These are phyloP conservation scores for Phainopepla nitens DNA, from an alignment of 2,113 vertebrate species.

Conservation along the genomic window DNA sequence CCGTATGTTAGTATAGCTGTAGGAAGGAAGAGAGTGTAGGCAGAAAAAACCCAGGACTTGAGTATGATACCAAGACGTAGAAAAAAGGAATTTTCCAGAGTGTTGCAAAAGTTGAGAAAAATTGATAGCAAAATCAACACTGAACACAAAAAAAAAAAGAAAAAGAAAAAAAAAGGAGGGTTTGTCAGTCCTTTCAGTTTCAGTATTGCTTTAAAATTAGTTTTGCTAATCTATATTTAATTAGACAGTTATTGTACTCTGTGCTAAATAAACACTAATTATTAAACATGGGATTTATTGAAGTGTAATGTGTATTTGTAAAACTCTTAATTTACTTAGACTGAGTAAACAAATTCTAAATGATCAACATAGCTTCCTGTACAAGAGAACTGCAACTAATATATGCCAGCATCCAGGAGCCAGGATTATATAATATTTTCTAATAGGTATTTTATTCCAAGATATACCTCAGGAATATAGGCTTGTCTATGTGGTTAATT, in stretches of 20 bases:
- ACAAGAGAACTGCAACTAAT: neutral
- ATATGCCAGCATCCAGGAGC: neutral
- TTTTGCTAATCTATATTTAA: slow-evolving; percentile 24
- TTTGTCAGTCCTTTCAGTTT: neutral
- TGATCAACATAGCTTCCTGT: neutral
- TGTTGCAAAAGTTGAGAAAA: neutral
- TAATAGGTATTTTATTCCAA: neutral
- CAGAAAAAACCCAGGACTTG: neutral
- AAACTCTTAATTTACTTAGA: neutral
- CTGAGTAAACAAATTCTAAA: neutral
- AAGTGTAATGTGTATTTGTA: neutral
- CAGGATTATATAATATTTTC: neutral
- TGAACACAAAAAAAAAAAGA: neutral
- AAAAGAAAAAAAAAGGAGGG: neutral
- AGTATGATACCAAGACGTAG: neutral
- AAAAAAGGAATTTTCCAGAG: neutral
- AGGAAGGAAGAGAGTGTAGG: neutral
- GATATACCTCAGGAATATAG: neutral
- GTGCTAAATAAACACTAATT: slow-evolving; percentile 22
- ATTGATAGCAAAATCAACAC: neutral
- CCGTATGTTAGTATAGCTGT: neutral
- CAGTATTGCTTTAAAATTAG: slow-evolving; percentile 23
- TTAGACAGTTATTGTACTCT: neutral
- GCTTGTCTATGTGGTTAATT: neutral
- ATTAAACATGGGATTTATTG: slow-evolving; percentile 22